phyloP scores from a whole-genome alignment of 2,797 vertebrate genomes.

The Poeciliopsis paucimaculata region DNA sequence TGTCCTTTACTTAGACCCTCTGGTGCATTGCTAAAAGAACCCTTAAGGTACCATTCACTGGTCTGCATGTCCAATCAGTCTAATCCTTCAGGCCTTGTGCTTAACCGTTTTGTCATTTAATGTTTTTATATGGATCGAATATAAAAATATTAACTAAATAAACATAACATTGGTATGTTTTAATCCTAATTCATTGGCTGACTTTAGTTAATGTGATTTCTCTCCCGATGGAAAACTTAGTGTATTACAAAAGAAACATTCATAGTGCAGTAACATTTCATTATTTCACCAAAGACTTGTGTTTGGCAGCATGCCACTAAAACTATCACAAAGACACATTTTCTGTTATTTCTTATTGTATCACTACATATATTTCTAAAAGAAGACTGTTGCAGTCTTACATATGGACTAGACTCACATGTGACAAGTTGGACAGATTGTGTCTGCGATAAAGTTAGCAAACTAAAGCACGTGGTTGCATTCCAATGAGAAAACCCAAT shows the following conservation, averaged over 20 bases:
- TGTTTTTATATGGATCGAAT: neutral
- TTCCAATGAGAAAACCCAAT: neutral
- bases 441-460: neutral
- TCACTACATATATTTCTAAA: neutral
- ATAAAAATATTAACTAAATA: neutral
- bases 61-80: neutral
- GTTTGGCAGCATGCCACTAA: neutral
- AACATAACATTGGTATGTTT: neutral
- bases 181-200: neutral
- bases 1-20: neutral
- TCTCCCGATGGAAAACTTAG: neutral
- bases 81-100: neutral
- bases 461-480: neutral
- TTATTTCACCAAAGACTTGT: neutral
- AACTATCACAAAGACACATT: neutral
- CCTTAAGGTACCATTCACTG: neutral
- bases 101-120: neutral
- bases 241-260: conserved; percentile 1
- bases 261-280: neutral
- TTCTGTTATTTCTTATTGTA: neutral
- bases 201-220: neutral
- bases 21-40: neutral
- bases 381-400: neutral
- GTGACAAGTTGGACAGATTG: neutral
- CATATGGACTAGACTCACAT: neutral